Evolutionary conservation across 2,797 vertebrate genomes (phyloP).

Genomic region (Sphaeramia orbicularis): DNA sequence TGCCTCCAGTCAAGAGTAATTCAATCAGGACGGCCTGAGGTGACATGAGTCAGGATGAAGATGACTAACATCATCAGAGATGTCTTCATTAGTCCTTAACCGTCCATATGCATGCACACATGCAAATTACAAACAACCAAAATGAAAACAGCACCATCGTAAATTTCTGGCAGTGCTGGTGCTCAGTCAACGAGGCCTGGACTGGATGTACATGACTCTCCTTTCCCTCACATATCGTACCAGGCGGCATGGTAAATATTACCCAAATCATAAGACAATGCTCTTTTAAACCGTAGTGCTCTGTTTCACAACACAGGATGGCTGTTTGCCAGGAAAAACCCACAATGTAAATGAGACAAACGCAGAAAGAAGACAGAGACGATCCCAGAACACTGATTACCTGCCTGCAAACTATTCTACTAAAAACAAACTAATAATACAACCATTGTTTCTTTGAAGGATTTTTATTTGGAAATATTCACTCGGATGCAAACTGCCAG

Average conservation of each 20-base stretch:
- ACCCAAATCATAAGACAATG: slow-evolving; percentile 39
- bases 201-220: slow-evolving; percentile 56
- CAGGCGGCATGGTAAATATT: slow-evolving; percentile 31
- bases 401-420: slow-evolving; percentile 31
- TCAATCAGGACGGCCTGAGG: slow-evolving; percentile 56
- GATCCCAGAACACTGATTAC: slow-evolving; percentile 34
- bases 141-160: slow-evolving; percentile 42
- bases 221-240: slow-evolving; percentile 29
- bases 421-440: slow-evolving; percentile 31
- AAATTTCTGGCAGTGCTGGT: slow-evolving; percentile 23
- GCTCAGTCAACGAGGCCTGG: slow-evolving; percentile 26
- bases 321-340: slow-evolving; percentile 42
- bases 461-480: slow-evolving; percentile 13
- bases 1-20: slow-evolving; percentile 63
- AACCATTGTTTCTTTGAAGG: slow-evolving; percentile 34
- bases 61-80: slow-evolving; percentile 52
- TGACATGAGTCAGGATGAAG: slow-evolving; percentile 52
- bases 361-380: slow-evolving; percentile 23
- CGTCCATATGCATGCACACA: slow-evolving; percentile 39
- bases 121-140: slow-evolving; percentile 49
- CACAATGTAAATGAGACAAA: slow-evolving; percentile 37
- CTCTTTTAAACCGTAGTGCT: slow-evolving; percentile 32
- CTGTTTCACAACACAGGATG: slow-evolving; percentile 26
- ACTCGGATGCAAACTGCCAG: slow-evolving; percentile 14
- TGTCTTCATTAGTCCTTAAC: slow-evolving; percentile 43